phyloP scores from a whole-genome alignment of 2,888 invertebrate genomes.

The Aleiodes alternator region DNA sequence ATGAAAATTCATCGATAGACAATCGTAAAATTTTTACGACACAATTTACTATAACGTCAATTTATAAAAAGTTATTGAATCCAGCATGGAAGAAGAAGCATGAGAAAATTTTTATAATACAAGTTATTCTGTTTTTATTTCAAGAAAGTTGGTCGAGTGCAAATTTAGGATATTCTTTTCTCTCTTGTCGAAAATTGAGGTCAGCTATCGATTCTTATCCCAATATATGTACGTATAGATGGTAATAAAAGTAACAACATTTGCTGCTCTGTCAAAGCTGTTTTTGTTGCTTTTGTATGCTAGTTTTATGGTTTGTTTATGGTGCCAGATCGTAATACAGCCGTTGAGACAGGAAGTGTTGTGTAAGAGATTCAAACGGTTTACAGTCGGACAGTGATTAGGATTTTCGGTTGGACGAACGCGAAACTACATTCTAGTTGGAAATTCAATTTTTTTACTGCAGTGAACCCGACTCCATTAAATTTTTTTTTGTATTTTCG shows the following conservation, averaged over 20 bases:
- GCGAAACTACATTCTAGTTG: constrained; percentile 18
- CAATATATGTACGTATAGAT: constrained; percentile 24
- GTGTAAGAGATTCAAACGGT: constrained; percentile 36
- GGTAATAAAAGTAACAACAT: constrained; percentile 17
- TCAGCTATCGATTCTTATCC: constrained; percentile 14
- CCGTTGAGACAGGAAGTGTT: constrained; percentile 27
- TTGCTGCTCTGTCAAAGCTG: constrained; percentile 9
- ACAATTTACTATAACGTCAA: too few species aligned
- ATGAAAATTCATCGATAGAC: too few species aligned
- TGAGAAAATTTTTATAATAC: too few species aligned
- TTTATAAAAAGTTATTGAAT: too few species aligned
- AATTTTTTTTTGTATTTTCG: not conserved
- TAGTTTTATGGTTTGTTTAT: constrained; percentile 34
- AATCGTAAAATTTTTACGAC: too few species aligned
- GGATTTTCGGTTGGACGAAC: constrained; percentile 27
- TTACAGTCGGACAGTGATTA: constrained; percentile 27
- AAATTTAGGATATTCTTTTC: not conserved
- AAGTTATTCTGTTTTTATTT: too few species aligned
- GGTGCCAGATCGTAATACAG: constrained; percentile 27
- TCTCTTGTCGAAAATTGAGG: not conserved
- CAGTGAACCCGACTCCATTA: not conserved
- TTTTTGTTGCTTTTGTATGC: constrained; percentile 26
- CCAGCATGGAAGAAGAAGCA: too few species aligned
- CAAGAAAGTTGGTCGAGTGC: not conserved
- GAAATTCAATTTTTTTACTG: constrained; percentile 4